These are phyloP conservation scores for Amphipoea lucens DNA, from an alignment of 2,888 invertebrate genomes.

Conservation along the genomic window DNA sequence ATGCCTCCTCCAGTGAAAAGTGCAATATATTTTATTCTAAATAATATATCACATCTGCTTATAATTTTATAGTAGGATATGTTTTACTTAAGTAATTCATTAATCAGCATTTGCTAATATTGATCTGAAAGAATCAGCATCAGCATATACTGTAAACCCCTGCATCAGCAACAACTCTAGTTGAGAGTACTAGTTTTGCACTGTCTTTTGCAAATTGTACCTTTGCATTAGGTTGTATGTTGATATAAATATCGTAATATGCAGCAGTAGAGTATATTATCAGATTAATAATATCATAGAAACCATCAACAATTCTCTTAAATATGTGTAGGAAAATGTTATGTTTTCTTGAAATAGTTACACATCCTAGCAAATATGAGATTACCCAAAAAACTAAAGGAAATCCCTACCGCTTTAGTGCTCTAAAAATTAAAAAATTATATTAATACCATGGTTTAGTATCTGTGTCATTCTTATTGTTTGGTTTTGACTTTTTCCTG, in stretches of 20 bases:
- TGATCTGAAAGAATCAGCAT: no score
- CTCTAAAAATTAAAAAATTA: slow-evolving; percentile 1
- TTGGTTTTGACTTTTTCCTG: slow-evolving; percentile 80
- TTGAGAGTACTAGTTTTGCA: background rate
- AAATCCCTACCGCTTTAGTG: background rate
- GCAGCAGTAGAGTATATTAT: background rate
- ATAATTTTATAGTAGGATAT: no score
- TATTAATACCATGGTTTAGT: slow-evolving; percentile 67
- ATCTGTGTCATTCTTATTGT: slow-evolving; percentile 72
- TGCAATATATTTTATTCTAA: no score
- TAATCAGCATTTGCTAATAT: no score
- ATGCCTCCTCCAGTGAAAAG: no score
- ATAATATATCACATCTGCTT: no score
- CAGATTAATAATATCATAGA: background rate
- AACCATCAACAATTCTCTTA: background rate
- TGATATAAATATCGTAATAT: slow-evolving; percentile 6
- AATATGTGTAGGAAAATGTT: background rate
- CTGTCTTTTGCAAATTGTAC: background rate
- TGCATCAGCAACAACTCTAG: no score
- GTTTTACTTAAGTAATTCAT: no score
- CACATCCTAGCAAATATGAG: background rate
- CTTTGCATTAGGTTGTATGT: background rate
- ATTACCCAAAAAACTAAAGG: background rate
- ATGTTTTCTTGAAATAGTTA: background rate
- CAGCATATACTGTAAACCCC: no score